Percentiles rank a stretch among this genome's conserved stretches.
Conservation (phyloP, 2,797 vertebrate species). For the Notolepis coatsorum region DNA sequence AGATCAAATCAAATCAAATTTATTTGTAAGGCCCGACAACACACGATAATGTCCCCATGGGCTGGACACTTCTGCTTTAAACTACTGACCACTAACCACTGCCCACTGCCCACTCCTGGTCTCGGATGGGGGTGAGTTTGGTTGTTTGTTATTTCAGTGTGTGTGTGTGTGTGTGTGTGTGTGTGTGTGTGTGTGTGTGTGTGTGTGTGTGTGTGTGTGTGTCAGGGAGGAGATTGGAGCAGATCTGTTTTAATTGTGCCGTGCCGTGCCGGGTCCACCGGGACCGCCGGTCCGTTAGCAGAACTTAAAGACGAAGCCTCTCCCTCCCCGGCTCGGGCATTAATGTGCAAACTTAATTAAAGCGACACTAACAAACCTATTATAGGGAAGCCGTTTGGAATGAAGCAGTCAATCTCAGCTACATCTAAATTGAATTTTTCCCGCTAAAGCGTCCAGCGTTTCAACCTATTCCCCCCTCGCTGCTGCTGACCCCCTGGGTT, state of each 20-base stretch:
- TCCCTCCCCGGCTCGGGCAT: slow-evolving; percentile 69
- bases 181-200: neutral
- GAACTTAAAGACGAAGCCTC: slow-evolving; percentile 79
- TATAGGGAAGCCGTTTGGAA: slow-evolving; percentile 83
- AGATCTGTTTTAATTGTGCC: slow-evolving; percentile 81
- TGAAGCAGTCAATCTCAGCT: slow-evolving; percentile 89
- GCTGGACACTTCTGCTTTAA: no score
- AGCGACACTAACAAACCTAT: slow-evolving; percentile 87
- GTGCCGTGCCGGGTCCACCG: slow-evolving; percentile 79
- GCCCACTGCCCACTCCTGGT: no score
- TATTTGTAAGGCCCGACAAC: no score
- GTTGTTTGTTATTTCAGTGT: slow-evolving; percentile 31
- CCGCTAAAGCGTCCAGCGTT: slow-evolving; percentile 77
- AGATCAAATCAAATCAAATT: no score
- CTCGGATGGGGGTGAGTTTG: neutral
- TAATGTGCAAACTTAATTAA: slow-evolving; percentile 95
- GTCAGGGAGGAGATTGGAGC: slow-evolving; percentile 42
- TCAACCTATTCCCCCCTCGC: slow-evolving; percentile 78
- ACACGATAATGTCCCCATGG: no score
- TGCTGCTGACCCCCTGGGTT: slow-evolving; percentile 85
- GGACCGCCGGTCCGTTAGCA: slow-evolving; percentile 85
- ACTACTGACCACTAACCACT: no score
- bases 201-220: neutral
- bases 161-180: slow-evolving; percentile 5
- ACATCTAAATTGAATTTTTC: slow-evolving; percentile 85